Conservation (phyloP, 2,888 invertebrate species). For the Biston betularia region DNA sequence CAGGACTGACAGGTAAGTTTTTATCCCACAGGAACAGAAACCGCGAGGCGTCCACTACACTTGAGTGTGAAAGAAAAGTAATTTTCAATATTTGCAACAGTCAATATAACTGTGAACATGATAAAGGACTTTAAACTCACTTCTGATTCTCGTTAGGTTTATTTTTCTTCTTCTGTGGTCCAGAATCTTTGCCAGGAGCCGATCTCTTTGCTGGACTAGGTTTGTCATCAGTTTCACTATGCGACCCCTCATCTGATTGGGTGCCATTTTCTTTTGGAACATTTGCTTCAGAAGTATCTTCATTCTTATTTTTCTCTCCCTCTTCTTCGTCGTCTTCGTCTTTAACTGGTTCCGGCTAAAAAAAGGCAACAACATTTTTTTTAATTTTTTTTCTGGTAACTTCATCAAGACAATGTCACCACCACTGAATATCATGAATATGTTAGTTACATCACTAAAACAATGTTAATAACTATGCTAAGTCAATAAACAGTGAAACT, state of each 20-base stretch:
- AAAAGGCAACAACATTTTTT: constrained; percentile 35
- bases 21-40: too few species aligned
- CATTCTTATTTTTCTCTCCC: constrained; percentile 47
- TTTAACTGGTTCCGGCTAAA: constrained; percentile 78
- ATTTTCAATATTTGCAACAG: too few species aligned
- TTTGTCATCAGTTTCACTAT: constrained; percentile 45
- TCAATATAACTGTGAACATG: too few species aligned
- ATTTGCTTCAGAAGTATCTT: constrained; percentile 44
- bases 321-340: constrained; percentile 75
- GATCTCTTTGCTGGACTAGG: constrained; percentile 59
- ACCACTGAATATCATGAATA: too few species aligned
- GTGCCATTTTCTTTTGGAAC: constrained; percentile 62
- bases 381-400: background rate
- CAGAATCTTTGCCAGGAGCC: constrained; percentile 49
- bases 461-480: too few species aligned
- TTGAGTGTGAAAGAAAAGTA: too few species aligned
- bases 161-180: constrained; percentile 66
- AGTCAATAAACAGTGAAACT: too few species aligned
- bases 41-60: too few species aligned
- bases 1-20: too few species aligned
- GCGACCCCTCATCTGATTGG: constrained; percentile 49
- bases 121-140: constrained; percentile 27
- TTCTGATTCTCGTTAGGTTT: constrained; percentile 55
- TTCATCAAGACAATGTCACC: background rate
- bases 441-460: too few species aligned